Conservation (phyloP, 2,113 vertebrate species). For the Lethenteron reissneri region DNA sequence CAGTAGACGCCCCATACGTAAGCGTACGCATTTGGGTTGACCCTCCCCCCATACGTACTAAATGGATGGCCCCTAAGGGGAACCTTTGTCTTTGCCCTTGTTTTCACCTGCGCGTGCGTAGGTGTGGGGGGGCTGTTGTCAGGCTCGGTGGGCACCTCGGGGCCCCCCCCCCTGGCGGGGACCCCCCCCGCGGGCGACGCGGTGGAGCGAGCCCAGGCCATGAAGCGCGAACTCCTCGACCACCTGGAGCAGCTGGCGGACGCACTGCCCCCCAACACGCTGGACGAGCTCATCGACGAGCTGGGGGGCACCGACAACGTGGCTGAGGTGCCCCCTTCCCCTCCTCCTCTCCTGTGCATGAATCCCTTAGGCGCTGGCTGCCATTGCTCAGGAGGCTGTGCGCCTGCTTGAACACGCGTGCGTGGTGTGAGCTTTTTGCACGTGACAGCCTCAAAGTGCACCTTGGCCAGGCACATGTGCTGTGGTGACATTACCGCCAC, state of each 20-base stretch:
- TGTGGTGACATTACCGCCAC: too few species aligned
- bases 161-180: too few species aligned
- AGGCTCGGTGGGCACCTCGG: too few species aligned
- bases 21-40: too few species aligned
- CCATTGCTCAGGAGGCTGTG: slow-evolving; percentile 7
- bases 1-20: too few species aligned
- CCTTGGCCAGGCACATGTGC: not conserved
- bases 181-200: slow-evolving; percentile 15
- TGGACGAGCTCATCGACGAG: slow-evolving; percentile 89
- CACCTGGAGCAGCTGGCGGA: slow-evolving; percentile 62
- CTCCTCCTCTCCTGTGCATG: too few species aligned
- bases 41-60: too few species aligned
- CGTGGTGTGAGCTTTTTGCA: not conserved
- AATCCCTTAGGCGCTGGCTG: too few species aligned
- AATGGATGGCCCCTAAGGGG: too few species aligned
- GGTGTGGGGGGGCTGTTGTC: too few species aligned
- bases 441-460: not conserved
- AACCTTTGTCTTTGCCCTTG: too few species aligned
- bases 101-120: too few species aligned
- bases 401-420: not conserved
- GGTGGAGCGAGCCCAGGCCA: slow-evolving; percentile 75
- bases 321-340: slow-evolving; percentile 43
- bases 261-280: slow-evolving; percentile 71
- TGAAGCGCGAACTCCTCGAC: slow-evolving; percentile 74
- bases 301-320: slow-evolving; percentile 89